Evolutionary conservation across 53 echinoderm and acorn worm species (phyloP).

Genomic region (Arbacia lixula): DNA sequence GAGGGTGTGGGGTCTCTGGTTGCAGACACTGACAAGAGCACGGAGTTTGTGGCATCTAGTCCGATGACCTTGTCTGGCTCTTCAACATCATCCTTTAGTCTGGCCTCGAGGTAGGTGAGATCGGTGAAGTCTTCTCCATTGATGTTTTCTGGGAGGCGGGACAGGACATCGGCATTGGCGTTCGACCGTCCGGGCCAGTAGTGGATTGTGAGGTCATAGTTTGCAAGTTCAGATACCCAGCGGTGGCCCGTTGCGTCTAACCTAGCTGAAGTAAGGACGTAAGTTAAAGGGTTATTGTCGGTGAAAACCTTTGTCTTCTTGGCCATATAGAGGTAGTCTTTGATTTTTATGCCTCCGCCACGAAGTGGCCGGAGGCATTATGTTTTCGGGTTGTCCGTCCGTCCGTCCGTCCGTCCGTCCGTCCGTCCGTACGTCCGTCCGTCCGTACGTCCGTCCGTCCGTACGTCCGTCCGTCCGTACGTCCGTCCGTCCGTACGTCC

Average conservation of each 20-base stretch:
- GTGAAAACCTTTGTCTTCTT: slow-evolving; percentile 60
- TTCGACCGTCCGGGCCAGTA: slow-evolving; percentile 60
- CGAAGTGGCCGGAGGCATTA: too few species aligned
- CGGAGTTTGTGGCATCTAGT: slow-evolving; percentile 14
- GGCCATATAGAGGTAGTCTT: slow-evolving; percentile 64
- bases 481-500: too few species aligned
- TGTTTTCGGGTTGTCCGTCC: too few species aligned
- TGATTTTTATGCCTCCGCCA: too few species aligned
- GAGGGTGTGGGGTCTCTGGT: neutral
- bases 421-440: too few species aligned
- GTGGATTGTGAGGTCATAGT: slow-evolving; percentile 61
- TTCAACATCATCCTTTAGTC: slow-evolving; percentile 15
- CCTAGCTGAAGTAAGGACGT: slow-evolving; percentile 55
- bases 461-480: too few species aligned
- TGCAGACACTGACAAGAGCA: slow-evolving; percentile 1
- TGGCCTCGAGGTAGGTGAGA: slow-evolving; percentile 14
- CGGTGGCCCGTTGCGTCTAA: slow-evolving; percentile 70
- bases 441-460: too few species aligned
- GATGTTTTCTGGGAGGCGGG: slow-evolving; percentile 40
- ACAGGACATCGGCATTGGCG: slow-evolving; percentile 62
- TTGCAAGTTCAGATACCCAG: slow-evolving; percentile 62
- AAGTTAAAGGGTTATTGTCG: slow-evolving; percentile 71
- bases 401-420: too few species aligned
- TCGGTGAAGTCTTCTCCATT: neutral
- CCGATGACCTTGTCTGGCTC: neutral